These are phyloP conservation scores for Chaetura pelagica DNA, from an alignment of 2,113 vertebrate genomes.

Conservation along the genomic window DNA sequence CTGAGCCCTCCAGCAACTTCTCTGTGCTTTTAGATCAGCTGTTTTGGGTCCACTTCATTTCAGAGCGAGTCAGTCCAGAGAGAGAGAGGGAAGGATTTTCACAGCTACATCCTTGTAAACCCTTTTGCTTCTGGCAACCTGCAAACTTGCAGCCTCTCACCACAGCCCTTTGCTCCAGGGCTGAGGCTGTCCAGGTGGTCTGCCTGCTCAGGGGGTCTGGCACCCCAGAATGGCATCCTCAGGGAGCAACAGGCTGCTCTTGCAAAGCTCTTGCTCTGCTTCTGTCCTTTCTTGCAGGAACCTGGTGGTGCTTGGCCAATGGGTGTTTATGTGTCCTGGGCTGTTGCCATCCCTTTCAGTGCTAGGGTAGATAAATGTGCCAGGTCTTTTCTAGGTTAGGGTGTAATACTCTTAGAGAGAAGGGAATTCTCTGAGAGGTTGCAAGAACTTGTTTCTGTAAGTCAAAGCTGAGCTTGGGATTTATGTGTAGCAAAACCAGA, in stretches of 20 bases:
- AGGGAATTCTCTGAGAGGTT: not conserved
- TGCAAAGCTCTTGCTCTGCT: not conserved
- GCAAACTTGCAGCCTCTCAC: not conserved
- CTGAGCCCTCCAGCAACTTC: not conserved
- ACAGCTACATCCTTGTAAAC: not conserved
- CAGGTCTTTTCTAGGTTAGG: not conserved
- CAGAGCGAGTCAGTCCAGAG: not conserved
- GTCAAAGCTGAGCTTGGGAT: not conserved
- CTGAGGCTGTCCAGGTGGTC: not conserved
- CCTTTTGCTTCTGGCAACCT: not conserved
- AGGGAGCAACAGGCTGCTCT: not conserved
- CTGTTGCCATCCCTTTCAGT: not conserved
- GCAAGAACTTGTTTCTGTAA: not conserved
- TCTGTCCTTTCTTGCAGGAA: not conserved
- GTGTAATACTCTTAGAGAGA: not conserved
- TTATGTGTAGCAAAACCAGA: not conserved
- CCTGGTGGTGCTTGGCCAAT: accelerated
- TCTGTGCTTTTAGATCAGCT: not conserved
- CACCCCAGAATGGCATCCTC: not conserved
- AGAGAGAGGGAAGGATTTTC: not conserved
- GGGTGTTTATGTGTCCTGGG: accelerated
- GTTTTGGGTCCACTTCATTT: not conserved
- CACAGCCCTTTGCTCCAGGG: not conserved
- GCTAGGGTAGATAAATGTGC: not conserved
- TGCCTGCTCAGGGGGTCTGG: not conserved